Evolutionary conservation across 2,888 invertebrate species (phyloP).

Genomic region (Dryococelus australis): DNA sequence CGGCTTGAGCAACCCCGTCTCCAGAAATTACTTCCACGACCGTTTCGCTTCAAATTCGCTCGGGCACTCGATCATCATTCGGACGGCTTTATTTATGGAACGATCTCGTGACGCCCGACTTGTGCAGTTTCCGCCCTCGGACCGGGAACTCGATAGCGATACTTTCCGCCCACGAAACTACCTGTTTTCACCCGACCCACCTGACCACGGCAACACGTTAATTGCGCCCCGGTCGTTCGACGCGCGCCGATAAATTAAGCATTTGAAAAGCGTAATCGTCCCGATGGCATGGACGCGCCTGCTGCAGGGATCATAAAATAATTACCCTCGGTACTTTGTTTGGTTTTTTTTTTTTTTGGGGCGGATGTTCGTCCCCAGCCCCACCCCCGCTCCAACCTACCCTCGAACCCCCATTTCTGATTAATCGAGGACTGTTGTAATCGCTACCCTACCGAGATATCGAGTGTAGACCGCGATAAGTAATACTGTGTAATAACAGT

Average conservation of each 20-base stretch:
- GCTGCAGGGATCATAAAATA: not conserved
- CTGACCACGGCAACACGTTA: slow-evolving; percentile 7
- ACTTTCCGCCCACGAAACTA: slow-evolving; percentile 16
- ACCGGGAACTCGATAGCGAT: slow-evolving; percentile 1
- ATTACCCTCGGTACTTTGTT: not conserved
- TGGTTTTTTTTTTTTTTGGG: not conserved
- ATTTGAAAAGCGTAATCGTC: not conserved
- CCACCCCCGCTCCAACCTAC: not conserved
- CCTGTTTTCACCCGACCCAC: not conserved
- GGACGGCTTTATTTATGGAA: not conserved
- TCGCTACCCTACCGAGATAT: not conserved
- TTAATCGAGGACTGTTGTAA: not conserved
- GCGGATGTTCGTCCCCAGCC: no score
- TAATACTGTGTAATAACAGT: not conserved
- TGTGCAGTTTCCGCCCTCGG: not conserved
- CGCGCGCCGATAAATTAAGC: not conserved
- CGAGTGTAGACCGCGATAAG: not conserved
- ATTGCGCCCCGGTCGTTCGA: not conserved
- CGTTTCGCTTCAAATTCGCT: not conserved
- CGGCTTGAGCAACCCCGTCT: no score
- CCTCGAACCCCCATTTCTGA: not conserved
- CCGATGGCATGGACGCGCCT: not conserved
- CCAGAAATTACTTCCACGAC: no score
- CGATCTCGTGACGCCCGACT: not conserved
- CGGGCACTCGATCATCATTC: not conserved